Base-by-base conservation (phyloP, 1,140 invertebrate genomes). In the Cyrtorhinus lividipennis region DNA sequence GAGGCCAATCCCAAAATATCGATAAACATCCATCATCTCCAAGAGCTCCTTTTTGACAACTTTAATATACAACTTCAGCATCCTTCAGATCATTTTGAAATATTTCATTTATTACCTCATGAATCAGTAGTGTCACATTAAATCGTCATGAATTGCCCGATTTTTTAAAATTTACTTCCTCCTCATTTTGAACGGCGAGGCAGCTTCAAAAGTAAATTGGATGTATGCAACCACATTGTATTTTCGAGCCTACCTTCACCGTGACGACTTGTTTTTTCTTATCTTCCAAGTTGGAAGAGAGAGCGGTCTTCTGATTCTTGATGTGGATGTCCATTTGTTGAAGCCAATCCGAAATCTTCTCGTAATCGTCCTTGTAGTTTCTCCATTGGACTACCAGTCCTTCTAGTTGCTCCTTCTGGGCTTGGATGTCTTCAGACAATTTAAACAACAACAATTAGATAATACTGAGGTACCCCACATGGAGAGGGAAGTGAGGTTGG, bases 291-390 rank as follows among this genome's bases (percentile, higher is more conserved):
- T 85, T 90, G 1, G 89, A 80, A 18, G 90, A 78, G 2, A 95
- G 75, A 44, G 88, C 84, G 25, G 90, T 84, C 71, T 93, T 92
- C 68, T 94, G 88, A 25, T 90, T 87, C 72, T 94, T 94, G 20
- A 95, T 85, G 15, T 92, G 79, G 66, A 92, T 89, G 70, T 95
- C 91, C 70, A 90, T 91, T 71, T 93, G 88, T 73, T 95, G 91
- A 45, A 97, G 72, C 92, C 92, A 96, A 71, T 93, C 90, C 62
- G 89, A 92, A 8, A 94, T 74, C 62, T 87, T 80, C 73, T 95
- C 92, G 72, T 90, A 92, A 73, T 94, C 90, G 69, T 94, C 90
- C 73, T 93, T 94, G 72, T 90, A 94, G 62, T 92, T 87, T 62
- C 88, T 78, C 86, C 90, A 91, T 69, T 91, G 86, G 44, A 82